Evolutionary conservation across 2,113 vertebrate genomes (phyloP).

Genomic region (Recurvirostra avosetta): DNA sequence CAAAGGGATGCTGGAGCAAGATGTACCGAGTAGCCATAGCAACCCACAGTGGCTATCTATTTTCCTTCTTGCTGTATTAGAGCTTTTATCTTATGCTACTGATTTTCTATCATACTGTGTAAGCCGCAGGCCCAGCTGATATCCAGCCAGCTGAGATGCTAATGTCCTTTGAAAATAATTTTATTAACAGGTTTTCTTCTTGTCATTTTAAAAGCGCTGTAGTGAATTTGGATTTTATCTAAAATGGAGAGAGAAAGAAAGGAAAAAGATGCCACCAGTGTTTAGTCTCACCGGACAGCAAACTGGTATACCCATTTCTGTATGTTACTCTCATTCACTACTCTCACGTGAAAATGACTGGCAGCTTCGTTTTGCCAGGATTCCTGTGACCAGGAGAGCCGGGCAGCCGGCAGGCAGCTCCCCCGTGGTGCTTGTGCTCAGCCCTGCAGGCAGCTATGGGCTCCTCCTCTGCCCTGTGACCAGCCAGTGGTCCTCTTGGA

Average conservation of each 20-base stretch:
- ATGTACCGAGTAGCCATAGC: background rate
- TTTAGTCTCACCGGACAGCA: background rate
- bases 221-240: background rate
- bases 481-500: no score
- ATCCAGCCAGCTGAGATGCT: background rate
- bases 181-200: background rate
- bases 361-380: background rate
- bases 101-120: background rate
- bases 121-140: background rate
- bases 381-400: background rate
- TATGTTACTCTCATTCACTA: background rate
- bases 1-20: background rate
- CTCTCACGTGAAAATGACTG: background rate
- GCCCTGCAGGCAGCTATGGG: rapidly evolving
- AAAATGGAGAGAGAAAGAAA: background rate
- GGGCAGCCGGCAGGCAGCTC: background rate
- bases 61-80: background rate
- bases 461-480: background rate
- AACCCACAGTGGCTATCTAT: background rate
- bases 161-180: background rate
- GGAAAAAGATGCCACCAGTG: background rate
- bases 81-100: background rate
- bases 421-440: background rate
- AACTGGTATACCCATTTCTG: background rate
- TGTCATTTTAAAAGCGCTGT: background rate